These are phyloP conservation scores for Anoplius nigerrimus DNA, from an alignment of 2,888 invertebrate species.

Conservation along the genomic window DNA sequence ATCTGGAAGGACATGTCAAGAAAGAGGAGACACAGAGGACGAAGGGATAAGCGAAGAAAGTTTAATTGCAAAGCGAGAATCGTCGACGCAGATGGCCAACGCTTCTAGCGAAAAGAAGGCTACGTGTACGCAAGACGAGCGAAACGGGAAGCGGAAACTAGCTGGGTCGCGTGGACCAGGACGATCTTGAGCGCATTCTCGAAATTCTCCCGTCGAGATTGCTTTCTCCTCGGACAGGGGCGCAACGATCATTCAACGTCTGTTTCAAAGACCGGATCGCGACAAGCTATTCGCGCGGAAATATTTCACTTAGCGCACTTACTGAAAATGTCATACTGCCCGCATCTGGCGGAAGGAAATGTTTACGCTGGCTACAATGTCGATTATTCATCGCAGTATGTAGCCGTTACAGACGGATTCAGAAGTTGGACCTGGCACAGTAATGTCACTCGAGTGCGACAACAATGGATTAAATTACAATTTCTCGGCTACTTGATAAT, in stretches of 20 bases:
- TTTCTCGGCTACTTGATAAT: too few relatives aligned
- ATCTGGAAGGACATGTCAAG: not conserved
- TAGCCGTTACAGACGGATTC: too few relatives aligned
- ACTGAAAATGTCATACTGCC: too few relatives aligned
- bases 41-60: not conserved
- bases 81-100: not conserved
- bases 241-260: not conserved
- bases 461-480: too few relatives aligned
- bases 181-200: slow-evolving; percentile 2
- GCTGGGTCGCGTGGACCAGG: not conserved
- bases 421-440: too few relatives aligned
- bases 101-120: not conserved
- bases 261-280: not conserved
- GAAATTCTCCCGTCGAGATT: not conserved
- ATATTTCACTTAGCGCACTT: too few relatives aligned
- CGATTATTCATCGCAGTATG: too few relatives aligned
- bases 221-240: not conserved
- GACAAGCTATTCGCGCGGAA: too few relatives aligned
- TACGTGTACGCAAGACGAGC: not conserved
- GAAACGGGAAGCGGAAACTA: slow-evolving; percentile 1
- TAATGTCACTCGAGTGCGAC: too few relatives aligned
- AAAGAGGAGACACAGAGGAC: not conserved
- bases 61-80: not conserved
- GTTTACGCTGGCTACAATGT: too few relatives aligned
- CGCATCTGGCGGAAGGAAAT: too few relatives aligned